These are phyloP conservation scores for Crypturellus tataupa DNA, from an alignment of 2,797 vertebrate species.

Conservation along the genomic window DNA sequence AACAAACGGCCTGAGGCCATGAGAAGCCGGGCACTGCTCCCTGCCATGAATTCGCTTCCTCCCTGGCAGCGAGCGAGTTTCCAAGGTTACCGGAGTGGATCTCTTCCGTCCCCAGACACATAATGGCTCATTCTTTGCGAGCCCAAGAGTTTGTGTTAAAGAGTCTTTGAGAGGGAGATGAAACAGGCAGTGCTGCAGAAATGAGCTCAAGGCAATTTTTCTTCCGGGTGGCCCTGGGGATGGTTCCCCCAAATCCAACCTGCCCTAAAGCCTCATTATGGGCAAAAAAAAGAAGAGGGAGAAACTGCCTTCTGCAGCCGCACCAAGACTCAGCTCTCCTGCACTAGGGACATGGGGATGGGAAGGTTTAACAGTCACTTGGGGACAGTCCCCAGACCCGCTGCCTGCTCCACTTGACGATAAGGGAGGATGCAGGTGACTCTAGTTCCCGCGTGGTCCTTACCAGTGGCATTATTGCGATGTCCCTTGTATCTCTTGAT, in stretches of 20 bases:
- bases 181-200: background rate
- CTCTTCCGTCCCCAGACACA: background rate
- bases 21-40: background rate
- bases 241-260: background rate
- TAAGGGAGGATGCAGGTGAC: too few species aligned
- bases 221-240: background rate
- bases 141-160: background rate
- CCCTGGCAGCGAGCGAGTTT: background rate
- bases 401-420: background rate
- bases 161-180: background rate
- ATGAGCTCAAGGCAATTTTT: background rate
- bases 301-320: too few species aligned
- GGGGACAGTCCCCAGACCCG: background rate
- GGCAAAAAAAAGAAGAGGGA: accelerated
- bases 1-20: background rate
- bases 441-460: background rate
- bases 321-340: too few species aligned
- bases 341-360: accelerated
- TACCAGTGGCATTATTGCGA: constrained; percentile 95
- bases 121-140: background rate
- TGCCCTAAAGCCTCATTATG: accelerated
- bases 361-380: accelerated
- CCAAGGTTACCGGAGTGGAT: background rate
- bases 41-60: background rate
- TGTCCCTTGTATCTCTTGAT: constrained; percentile 93